phyloP scores from a whole-genome alignment of 2,113 vertebrate species.

The Tyrannus savana region DNA sequence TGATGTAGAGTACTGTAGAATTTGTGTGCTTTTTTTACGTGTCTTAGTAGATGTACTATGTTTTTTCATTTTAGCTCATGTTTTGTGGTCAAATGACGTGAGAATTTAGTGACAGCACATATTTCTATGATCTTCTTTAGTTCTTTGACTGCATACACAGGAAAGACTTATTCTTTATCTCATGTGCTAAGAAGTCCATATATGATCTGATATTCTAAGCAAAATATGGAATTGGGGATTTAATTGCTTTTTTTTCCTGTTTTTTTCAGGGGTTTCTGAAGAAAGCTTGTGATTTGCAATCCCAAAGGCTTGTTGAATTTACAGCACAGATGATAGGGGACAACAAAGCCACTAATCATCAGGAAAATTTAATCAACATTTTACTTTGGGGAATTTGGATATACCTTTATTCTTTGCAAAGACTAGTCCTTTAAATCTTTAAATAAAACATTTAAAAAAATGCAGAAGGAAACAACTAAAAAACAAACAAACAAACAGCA shows the following conservation, averaged over 20 bases:
- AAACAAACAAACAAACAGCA: background rate
- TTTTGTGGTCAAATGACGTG: background rate
- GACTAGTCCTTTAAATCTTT: background rate
- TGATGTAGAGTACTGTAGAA: background rate
- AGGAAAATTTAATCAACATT: slow-evolving; percentile 19
- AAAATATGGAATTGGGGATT: background rate
- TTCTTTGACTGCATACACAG: background rate
- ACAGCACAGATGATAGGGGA: background rate
- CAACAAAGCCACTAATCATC: background rate
- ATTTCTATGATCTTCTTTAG: background rate
- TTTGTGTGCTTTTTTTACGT: background rate
- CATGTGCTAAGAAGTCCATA: background rate
- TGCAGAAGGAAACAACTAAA: background rate
- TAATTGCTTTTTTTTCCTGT: background rate
- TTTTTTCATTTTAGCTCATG: background rate
- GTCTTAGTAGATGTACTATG: background rate
- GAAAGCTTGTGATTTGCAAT: background rate
- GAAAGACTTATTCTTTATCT: background rate
- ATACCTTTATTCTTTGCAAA: background rate
- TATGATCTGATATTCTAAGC: background rate
- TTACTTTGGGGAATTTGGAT: background rate
- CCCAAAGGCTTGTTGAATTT: background rate
- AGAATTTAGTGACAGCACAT: background rate
- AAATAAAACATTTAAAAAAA: background rate
- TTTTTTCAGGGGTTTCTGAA: background rate